Conservation (phyloP, 2,888 invertebrate species). For the Xanthorhoe designata region DNA sequence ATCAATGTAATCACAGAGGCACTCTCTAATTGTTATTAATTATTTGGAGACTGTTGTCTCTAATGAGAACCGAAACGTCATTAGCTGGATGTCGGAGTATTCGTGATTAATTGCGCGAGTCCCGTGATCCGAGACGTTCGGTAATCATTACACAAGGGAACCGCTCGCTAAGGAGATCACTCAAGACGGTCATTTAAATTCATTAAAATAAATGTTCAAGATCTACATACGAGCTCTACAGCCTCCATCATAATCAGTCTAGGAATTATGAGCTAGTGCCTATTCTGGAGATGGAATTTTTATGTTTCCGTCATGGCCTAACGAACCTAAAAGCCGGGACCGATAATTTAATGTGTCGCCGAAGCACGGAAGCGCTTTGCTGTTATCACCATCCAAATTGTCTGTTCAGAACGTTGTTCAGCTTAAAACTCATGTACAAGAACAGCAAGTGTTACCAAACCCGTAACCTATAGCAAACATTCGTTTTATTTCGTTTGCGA, state of each 20-base stretch:
- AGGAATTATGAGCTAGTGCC: too few species aligned
- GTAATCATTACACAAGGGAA: not conserved
- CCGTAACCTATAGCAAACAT: too few species aligned
- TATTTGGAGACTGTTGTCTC: slow-evolving; percentile 12
- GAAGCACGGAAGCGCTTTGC: too few species aligned
- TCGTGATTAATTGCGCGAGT: slow-evolving; percentile 4
- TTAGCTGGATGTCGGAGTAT: slow-evolving; percentile 11
- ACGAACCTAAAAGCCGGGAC: too few species aligned
- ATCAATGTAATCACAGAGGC: slow-evolving; percentile 14
- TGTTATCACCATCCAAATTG: too few species aligned
- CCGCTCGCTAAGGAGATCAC: not conserved
- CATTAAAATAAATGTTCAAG: not conserved
- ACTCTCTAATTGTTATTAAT: slow-evolving; percentile 24
- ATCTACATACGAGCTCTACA: not conserved
- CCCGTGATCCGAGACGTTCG: slow-evolving; percentile 4
- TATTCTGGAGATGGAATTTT: too few species aligned
- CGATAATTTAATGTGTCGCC: too few species aligned
- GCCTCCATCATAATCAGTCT: not conserved
- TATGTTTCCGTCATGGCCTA: too few species aligned
- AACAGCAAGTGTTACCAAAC: too few species aligned
- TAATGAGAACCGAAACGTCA: slow-evolving; percentile 21
- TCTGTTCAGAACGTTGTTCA: too few species aligned
- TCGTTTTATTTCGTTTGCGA: not conserved
- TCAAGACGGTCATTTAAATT: not conserved
- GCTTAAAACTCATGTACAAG: too few species aligned